phyloP scores from a whole-genome alignment of 2,888 invertebrate species.

The Andrena hattorfiana region DNA sequence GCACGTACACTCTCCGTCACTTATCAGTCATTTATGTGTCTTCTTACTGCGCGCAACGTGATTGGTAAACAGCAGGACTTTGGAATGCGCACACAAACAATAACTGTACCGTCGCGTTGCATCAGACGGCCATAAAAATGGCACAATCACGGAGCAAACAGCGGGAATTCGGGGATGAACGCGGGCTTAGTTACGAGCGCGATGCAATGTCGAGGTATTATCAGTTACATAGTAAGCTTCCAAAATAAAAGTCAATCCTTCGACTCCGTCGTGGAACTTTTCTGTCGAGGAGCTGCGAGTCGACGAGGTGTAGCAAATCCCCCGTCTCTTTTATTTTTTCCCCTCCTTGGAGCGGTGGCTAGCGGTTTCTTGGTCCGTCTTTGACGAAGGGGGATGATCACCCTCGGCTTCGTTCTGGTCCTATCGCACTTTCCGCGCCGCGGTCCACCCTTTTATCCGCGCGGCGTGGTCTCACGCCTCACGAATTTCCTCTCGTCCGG shows the following conservation, averaged over 20 bases:
- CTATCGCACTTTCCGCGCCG: conserved; percentile 44
- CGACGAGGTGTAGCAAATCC: too few species aligned
- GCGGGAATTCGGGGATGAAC: neutral
- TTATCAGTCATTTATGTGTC: too few species aligned
- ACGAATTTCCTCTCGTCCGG: conserved; percentile 72
- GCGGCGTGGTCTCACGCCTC: conserved; percentile 72
- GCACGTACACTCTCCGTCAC: too few species aligned
- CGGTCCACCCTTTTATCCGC: conserved; percentile 71
- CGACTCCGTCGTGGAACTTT: neutral
- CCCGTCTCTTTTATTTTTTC: neutral
- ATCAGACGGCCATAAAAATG: neutral
- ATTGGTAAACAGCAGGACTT: neutral
- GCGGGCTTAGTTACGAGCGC: neutral
- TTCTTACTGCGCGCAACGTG: neutral
- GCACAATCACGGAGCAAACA: neutral
- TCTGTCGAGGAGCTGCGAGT: neutral
- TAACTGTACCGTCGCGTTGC: neutral
- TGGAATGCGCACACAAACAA: neutral
- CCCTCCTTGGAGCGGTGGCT: conserved; percentile 57
- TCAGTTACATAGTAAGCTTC: too few species aligned
- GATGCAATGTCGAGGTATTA: neutral
- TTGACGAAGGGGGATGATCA: conserved; percentile 69
- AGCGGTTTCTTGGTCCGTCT: conserved; percentile 66
- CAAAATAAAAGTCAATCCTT: neutral
- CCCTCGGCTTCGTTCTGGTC: conserved; percentile 38